A percentile compares a stretch with the other conserved stretches of the same genome.
Conservation (phyloP, 2,797 vertebrate genomes). For the Macroramphosus scolopax region DNA sequence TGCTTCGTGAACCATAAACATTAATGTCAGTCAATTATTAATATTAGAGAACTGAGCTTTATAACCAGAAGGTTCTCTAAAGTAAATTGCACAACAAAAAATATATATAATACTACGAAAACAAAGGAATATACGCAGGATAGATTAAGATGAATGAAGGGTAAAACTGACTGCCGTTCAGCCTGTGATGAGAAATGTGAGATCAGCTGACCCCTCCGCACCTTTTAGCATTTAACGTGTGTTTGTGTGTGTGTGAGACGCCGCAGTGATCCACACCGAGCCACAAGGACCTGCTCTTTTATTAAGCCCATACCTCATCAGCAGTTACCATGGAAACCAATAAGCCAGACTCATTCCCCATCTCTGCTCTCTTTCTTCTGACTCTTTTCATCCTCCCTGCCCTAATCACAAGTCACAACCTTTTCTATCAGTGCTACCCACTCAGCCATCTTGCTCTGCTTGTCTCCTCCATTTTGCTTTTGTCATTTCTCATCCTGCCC, state of each 20-base stretch:
- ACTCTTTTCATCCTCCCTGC: constrained; percentile 53
- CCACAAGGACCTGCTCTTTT: constrained; percentile 48
- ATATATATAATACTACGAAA: no score
- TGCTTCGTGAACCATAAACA: no score
- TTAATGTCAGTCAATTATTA: no score
- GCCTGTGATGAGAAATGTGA: background rate
- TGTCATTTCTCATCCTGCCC: constrained; percentile 20
- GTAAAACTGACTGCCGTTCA: background rate
- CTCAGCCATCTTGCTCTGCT: constrained; percentile 53
- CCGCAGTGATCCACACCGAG: constrained; percentile 44
- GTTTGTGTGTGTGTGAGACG: constrained; percentile 16
- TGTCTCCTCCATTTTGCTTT: constrained; percentile 44
- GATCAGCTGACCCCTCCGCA: no score
- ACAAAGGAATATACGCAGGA: background rate
- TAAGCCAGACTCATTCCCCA: constrained; percentile 58
- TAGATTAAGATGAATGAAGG: background rate
- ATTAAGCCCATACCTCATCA: constrained; percentile 61
- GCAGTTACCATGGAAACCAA: constrained; percentile 76
- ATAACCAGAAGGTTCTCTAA: no score
- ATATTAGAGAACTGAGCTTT: no score
- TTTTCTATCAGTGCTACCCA: constrained; percentile 40
- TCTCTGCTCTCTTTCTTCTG: constrained; percentile 53
- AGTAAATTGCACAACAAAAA: no score
- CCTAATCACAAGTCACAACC: constrained; percentile 63
- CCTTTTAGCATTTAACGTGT: no score